Percentiles rank a stretch among this genome's conserved stretches.
phyloP scores from a whole-genome alignment of 2,888 invertebrate genomes.

The Lacanobia wlatinum region DNA sequence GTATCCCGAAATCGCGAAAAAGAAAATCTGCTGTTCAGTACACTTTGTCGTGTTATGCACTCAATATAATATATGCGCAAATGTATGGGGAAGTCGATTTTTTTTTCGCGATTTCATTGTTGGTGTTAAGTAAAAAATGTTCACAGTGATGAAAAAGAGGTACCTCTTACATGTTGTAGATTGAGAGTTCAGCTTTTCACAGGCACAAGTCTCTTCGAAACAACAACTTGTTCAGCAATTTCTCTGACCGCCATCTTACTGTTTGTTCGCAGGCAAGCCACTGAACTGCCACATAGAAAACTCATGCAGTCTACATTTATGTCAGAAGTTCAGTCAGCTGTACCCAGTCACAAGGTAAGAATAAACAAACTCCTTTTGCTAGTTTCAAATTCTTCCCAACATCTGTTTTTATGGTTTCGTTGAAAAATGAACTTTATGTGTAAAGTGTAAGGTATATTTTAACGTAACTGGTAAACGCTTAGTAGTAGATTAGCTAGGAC shows the following conservation, averaged over 20 bases:
- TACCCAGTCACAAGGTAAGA: conserved; percentile 93
- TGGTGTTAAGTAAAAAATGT: too few species aligned
- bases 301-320: conserved; percentile 96
- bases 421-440: conserved; percentile 2
- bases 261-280: conserved; percentile 89
- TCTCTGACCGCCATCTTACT: not conserved
- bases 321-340: conserved; percentile 96
- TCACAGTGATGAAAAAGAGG: too few species aligned
- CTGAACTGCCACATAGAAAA: conserved; percentile 92
- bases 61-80: too few species aligned
- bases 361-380: conserved; percentile 23
- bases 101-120: too few species aligned
- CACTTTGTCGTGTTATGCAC: too few species aligned
- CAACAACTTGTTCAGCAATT: not conserved
- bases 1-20: too few species aligned
- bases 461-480: conserved; percentile 5
- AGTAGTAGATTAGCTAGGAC: conserved; percentile 1
- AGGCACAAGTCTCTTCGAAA: not conserved
- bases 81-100: too few species aligned
- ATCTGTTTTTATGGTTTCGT: not conserved
- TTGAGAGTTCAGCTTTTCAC: not conserved
- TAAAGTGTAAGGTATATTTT: conserved; percentile 10
- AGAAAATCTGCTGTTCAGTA: too few species aligned
- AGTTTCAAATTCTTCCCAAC: not conserved
- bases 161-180: not conserved